phyloP scores from a whole-genome alignment of 1,140 invertebrate species.

The Tigriopus japonicus region DNA sequence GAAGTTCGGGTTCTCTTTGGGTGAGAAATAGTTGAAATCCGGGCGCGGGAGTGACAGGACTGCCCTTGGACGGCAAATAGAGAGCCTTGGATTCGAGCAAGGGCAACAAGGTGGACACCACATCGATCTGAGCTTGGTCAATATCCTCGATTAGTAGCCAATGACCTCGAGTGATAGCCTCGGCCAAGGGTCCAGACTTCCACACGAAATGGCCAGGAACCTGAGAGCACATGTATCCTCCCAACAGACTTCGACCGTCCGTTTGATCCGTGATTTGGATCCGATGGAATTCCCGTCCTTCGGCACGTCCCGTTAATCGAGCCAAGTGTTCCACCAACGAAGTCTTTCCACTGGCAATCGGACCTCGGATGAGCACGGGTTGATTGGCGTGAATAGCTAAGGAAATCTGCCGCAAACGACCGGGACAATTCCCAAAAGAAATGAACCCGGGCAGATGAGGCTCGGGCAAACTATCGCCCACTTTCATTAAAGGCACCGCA shows the following conservation, averaged over 20 bases:
- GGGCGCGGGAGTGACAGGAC: constrained; percentile 49
- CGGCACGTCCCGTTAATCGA: constrained; percentile 43
- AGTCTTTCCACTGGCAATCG: constrained; percentile 88
- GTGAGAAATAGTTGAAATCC: constrained; percentile 84
- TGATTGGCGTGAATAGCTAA: constrained; percentile 30
- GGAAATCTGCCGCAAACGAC: not conserved
- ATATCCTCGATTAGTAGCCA: constrained; percentile 94
- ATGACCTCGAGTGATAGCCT: constrained; percentile 65
- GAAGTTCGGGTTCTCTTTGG: constrained; percentile 32
- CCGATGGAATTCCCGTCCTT: constrained; percentile 36
- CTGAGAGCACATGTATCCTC: constrained; percentile 86
- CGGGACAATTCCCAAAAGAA: too few relatives aligned
- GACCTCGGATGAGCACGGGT: constrained; percentile 66
- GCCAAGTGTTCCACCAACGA: constrained; percentile 72
- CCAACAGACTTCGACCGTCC: constrained; percentile 85
- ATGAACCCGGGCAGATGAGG: too few relatives aligned
- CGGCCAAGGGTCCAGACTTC: constrained; percentile 73
- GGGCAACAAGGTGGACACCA: constrained; percentile 63
- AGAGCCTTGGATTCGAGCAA: constrained; percentile 65
- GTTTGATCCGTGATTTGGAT: constrained; percentile 93
- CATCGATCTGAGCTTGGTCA: constrained; percentile 77
- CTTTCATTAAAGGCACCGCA: too few relatives aligned
- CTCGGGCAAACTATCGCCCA: too few relatives aligned
- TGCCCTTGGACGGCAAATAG: constrained; percentile 51
- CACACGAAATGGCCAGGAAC: constrained; percentile 92